Conservation (phyloP, 2,888 invertebrate species). For the Lochmaea capreae region DNA sequence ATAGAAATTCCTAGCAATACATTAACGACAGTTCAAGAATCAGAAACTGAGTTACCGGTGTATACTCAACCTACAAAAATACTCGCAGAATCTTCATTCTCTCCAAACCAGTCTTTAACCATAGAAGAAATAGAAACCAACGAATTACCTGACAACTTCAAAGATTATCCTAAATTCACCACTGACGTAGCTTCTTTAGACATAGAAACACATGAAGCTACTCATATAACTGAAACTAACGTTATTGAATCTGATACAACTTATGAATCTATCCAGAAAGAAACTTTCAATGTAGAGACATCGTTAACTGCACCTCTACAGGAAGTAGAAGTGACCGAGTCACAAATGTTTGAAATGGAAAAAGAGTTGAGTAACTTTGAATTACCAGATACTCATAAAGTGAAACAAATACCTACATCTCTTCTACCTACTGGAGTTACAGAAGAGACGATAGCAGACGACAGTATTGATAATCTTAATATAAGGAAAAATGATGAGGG, state of each 20-base stretch:
- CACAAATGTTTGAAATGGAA: conserved; percentile 76
- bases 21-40: conserved; percentile 75
- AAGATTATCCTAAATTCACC: conserved; percentile 69
- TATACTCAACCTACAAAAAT: conserved; percentile 68
- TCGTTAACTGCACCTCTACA: conserved; percentile 70
- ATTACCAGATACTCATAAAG: conserved; percentile 68
- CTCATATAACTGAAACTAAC: conserved; percentile 71
- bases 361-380: conserved; percentile 67
- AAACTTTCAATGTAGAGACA: conserved; percentile 61
- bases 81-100: conserved; percentile 71
- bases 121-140: conserved; percentile 71
- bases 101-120: conserved; percentile 71
- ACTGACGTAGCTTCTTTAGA: conserved; percentile 68
- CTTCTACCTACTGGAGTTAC: conserved; percentile 69
- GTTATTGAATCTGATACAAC: conserved; percentile 75
- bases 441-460: conserved; percentile 64
- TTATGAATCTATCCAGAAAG: conserved; percentile 61
- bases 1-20: conserved; percentile 72
- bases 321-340: conserved; percentile 73
- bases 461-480: conserved; percentile 59
- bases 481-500: conserved; percentile 54
- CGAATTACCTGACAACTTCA: conserved; percentile 69
- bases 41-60: conserved; percentile 70
- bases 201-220: conserved; percentile 74
- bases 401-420: conserved; percentile 67